Percentiles rank a stretch among this genome's conserved stretches.
Evolutionary conservation across 2,797 vertebrate genomes (phyloP).

Genomic region (Alcedo quadribrachys): DNA sequence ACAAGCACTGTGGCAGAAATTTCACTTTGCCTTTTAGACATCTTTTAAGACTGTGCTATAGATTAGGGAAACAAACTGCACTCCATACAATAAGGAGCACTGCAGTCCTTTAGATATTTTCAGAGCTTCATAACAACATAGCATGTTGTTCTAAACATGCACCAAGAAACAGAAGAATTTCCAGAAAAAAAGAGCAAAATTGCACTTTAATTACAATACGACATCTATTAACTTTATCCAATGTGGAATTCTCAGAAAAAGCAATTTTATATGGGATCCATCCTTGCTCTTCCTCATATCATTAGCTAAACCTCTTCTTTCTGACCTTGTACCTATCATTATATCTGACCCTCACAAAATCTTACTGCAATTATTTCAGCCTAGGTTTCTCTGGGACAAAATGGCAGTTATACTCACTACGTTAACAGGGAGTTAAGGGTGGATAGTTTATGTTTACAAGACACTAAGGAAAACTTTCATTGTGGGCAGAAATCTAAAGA

Average conservation of each 20-base stretch:
- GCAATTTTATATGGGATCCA: not conserved
- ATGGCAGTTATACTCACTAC: not conserved
- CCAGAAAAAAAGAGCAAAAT: not conserved
- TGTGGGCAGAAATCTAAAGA: not conserved
- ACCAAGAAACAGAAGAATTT: not conserved
- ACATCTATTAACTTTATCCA: not conserved
- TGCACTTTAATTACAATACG: not conserved
- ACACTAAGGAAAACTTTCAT: not conserved
- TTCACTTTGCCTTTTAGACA: not conserved
- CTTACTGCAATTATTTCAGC: not conserved
- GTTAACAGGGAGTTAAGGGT: not conserved
- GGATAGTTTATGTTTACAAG: not conserved
- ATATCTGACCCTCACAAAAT: not conserved
- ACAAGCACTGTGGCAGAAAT: not conserved
- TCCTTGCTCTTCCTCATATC: not conserved
- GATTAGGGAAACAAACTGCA: not conserved
- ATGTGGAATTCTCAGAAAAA: not conserved
- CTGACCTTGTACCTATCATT: not conserved
- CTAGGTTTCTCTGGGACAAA: not conserved
- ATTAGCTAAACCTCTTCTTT: not conserved
- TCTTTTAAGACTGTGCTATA: not conserved
- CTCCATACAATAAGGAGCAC: not conserved
- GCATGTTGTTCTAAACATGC: not conserved
- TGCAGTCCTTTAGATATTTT: not conserved
- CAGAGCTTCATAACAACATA: not conserved